Conservation (phyloP, 2,888 invertebrate genomes). For the Hydroisotoma schaefferi region DNA sequence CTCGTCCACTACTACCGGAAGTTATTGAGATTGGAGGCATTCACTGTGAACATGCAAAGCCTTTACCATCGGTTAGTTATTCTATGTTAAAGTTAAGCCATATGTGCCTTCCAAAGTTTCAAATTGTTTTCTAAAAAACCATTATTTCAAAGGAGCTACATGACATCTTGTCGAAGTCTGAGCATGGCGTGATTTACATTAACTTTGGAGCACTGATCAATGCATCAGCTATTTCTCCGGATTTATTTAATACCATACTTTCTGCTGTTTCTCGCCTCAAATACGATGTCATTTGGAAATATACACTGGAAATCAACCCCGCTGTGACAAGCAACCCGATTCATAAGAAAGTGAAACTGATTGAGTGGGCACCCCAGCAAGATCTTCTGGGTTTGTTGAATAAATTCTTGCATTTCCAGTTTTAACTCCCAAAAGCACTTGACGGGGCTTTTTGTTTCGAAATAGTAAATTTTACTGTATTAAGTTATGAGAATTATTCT, state of each 20-base stretch:
- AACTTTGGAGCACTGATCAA: neutral
- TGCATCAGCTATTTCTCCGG: neutral
- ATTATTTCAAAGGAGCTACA: neutral
- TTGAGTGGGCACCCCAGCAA: neutral
- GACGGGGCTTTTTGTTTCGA: no score
- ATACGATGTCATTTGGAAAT: neutral
- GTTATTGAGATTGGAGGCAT: neutral
- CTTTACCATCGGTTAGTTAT: no score
- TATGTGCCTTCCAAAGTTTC: no score
- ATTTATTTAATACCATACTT: neutral
- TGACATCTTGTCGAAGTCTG: neutral
- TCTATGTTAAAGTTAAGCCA: no score
- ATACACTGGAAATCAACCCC: neutral
- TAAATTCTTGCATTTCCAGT: neutral
- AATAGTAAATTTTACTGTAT: no score
- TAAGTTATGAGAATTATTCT: no score
- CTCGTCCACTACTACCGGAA: constrained; percentile 12
- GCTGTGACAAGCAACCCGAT: neutral
- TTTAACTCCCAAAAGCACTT: no score
- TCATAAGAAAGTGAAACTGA: neutral
- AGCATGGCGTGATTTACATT: neutral
- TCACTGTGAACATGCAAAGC: neutral
- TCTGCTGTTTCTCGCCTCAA: neutral
- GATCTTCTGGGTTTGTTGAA: neutral
- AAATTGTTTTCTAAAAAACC: no score